A percentile compares a stretch with the other conserved stretches of the same genome.
phyloP scores from a whole-genome alignment of 2,888 invertebrate species.

The Leptogaster cylindrica region DNA sequence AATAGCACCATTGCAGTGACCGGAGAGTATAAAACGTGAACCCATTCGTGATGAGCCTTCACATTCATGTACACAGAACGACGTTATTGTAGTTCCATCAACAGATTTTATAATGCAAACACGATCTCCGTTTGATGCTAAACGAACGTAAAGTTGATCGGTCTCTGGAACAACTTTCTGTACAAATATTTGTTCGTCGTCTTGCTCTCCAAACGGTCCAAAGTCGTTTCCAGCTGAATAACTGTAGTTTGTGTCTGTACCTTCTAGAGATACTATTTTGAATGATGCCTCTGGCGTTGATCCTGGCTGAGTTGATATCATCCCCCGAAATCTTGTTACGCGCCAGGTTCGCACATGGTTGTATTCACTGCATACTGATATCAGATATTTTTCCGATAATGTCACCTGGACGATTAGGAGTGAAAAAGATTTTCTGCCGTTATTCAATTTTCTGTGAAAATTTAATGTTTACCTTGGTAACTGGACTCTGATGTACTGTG shows the following conservation, averaged over 20 bases:
- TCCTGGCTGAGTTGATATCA: conserved; percentile 99
- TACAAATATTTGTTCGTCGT: conserved; percentile 97
- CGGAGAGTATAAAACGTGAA: conserved; percentile 88
- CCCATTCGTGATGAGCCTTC: conserved; percentile 95
- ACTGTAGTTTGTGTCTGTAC: conserved; percentile 70
- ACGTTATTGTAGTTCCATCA: conserved; percentile 90
- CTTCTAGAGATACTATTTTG: conserved; percentile 69
- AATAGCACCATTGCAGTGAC: conserved; percentile 89
- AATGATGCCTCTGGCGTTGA: conserved; percentile 97
- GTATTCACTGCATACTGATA: conserved; percentile 96
- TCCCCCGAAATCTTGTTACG: conserved; percentile 94
- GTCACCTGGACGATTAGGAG: conserved; percentile 77
- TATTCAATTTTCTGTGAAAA: background rate
- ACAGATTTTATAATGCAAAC: conserved; percentile 95
- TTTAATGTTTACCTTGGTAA: conserved; percentile 76
- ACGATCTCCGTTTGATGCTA: conserved; percentile 94
- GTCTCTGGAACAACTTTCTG: conserved; percentile 98
- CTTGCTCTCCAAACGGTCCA: conserved; percentile 97
- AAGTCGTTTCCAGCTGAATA: conserved; percentile 71
- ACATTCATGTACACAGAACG: conserved; percentile 97
- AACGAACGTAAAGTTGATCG: conserved; percentile 89
- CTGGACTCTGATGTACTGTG: conserved; percentile 94
- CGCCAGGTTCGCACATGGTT: conserved; percentile 98
- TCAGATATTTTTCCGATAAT: conserved; percentile 91
- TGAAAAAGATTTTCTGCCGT: background rate